Conservation (phyloP, 1,140 invertebrate species). For the Macrotrachela quadricornifera region DNA sequence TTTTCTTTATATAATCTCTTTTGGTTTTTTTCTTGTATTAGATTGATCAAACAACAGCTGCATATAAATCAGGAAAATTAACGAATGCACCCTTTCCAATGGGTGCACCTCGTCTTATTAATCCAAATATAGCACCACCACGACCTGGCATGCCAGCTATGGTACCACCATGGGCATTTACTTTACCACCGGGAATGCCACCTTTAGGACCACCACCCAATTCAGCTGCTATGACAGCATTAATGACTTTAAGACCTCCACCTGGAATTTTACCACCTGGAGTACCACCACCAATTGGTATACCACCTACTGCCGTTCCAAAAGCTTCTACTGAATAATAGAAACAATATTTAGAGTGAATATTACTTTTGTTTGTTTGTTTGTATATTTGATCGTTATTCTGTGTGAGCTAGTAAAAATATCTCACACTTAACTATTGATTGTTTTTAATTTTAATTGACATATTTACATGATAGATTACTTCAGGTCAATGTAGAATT, state of each 20-base stretch:
- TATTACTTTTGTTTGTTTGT: too few relatives aligned
- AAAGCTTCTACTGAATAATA: background rate
- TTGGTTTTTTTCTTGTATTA: background rate
- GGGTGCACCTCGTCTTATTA: background rate
- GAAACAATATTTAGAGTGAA: too few relatives aligned
- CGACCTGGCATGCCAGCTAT: background rate
- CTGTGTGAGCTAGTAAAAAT: too few relatives aligned
- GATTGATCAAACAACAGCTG: background rate
- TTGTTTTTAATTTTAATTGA: too few relatives aligned
- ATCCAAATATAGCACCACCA: background rate
- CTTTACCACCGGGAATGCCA: background rate
- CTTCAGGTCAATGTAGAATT: too few relatives aligned
- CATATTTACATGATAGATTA: too few relatives aligned
- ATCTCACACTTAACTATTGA: too few relatives aligned
- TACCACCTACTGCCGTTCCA: background rate
- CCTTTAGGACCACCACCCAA: background rate
- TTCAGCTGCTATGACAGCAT: background rate
- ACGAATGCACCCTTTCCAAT: background rate
- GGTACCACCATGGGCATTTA: background rate
- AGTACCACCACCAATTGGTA: background rate
- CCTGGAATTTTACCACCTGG: slow-evolving; percentile 5
- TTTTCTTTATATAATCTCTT: background rate
- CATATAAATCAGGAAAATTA: slow-evolving; percentile 6
- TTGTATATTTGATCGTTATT: too few relatives aligned
- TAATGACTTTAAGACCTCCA: slow-evolving; percentile 2